phyloP scores from a whole-genome alignment of 64 coral and sea anemone species.

The Pocillopora verrucosa region DNA sequence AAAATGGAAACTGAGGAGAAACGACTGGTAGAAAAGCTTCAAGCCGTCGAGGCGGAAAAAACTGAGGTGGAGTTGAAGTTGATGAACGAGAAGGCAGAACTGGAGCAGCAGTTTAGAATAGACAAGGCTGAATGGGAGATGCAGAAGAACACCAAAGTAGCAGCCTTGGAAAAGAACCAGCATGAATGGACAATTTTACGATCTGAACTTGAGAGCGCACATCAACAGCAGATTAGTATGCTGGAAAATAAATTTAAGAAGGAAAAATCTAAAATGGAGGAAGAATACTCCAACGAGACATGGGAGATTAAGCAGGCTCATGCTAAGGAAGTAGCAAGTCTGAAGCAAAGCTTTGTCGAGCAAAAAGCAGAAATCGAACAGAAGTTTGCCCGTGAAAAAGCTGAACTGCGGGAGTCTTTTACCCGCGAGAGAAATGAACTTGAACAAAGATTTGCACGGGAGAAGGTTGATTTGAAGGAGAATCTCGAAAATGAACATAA shows the following conservation, averaged over 20 bases:
- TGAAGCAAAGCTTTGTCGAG: constrained; percentile 86
- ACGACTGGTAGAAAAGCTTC: constrained; percentile 55
- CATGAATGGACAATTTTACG: constrained; percentile 76
- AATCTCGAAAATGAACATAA: constrained; percentile 76
- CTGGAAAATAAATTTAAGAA: constrained; percentile 74
- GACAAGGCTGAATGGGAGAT: constrained; percentile 90
- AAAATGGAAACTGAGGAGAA: constrained; percentile 70
- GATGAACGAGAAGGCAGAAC: constrained; percentile 89
- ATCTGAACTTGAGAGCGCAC: constrained; percentile 71
- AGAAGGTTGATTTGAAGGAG: constrained; percentile 75
- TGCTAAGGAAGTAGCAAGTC: constrained; percentile 69
- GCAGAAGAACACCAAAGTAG: constrained; percentile 50
- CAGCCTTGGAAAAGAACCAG: constrained; percentile 70
- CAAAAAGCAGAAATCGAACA: constrained; percentile 84
- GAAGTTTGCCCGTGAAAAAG: constrained; percentile 64
- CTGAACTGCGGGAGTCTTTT: constrained; percentile 73
- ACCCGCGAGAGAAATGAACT: constrained; percentile 80
- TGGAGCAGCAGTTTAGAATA: constrained; percentile 84
- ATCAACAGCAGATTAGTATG: constrained; percentile 53
- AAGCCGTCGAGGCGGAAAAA: constrained; percentile 75
- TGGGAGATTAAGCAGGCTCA: constrained; percentile 90
- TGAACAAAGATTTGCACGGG: constrained; percentile 76
- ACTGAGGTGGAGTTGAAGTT: constrained; percentile 71
- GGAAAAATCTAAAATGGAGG: constrained; percentile 66
- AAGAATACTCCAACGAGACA: constrained; percentile 59